These are phyloP conservation scores for Antheraea pernyi DNA, from an alignment of 1,140 invertebrate species.

Conservation along the genomic window DNA sequence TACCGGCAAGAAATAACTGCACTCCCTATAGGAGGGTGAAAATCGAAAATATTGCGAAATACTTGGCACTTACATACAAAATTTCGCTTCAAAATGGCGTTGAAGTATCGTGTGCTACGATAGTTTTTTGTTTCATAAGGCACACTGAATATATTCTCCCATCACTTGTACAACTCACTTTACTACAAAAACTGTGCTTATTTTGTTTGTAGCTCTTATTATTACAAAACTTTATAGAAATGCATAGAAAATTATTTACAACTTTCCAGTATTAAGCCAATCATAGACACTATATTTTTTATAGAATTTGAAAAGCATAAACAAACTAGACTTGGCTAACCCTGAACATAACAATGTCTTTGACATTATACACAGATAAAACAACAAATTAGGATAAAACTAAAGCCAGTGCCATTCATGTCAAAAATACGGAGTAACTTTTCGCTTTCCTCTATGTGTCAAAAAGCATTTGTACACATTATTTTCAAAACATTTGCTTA, in stretches of 20 bases:
- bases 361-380: not conserved
- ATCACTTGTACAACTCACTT: slow-evolving; percentile 60
- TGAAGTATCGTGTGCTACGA: slow-evolving; percentile 77
- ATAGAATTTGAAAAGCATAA: slow-evolving; percentile 6
- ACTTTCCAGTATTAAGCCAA: slow-evolving; percentile 67
- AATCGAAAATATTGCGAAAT: slow-evolving; percentile 76
- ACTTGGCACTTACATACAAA: slow-evolving; percentile 79
- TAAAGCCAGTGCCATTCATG: not conserved
- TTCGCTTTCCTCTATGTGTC: too few species aligned
- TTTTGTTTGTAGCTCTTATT: slow-evolving; percentile 31
- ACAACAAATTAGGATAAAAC: not conserved
- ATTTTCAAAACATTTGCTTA: too few species aligned
- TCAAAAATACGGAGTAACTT: too few species aligned
- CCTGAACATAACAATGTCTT: not conserved
- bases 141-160: slow-evolving; percentile 61
- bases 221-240: slow-evolving; percentile 37
- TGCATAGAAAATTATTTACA: slow-evolving; percentile 70
- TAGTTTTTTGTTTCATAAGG: slow-evolving; percentile 78
- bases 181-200: slow-evolving; percentile 29
- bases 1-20: slow-evolving; percentile 37
- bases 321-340: not conserved
- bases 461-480: too few species aligned
- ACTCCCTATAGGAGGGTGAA: slow-evolving; percentile 39
- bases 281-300: slow-evolving; percentile 38
- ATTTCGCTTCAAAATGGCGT: slow-evolving; percentile 80